Evolutionary conservation across 2,888 invertebrate genomes (phyloP), one percentile per base, ranked within the genome.

Genomic region (Galeopsomyia nigrocyanea): DNA sequence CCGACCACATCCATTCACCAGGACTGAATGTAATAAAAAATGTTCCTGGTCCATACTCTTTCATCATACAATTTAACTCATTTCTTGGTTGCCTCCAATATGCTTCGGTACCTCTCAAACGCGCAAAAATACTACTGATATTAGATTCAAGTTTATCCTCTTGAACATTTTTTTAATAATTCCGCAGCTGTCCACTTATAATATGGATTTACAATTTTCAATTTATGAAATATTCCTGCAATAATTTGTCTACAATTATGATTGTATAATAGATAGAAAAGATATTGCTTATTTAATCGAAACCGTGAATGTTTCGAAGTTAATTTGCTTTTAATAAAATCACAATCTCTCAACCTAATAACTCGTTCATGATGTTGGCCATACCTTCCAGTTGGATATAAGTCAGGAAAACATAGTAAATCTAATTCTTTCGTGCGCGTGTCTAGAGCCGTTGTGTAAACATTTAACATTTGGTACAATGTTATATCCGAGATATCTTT

Each of bases 21-120:
- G 80, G 80, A 71, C 80, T 79, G 3, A 80, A 19, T 2, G 77
- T 80, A 7, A 79, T 62, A 58, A 80, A 80, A 75, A 76, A 80
- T 10, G 80, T 80, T 10, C 77, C 78, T 17, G 79, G 76, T 22
- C 79, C 80, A 71, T 81, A 80, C 67, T 79, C 22, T 10, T 70
- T 57, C 5, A 71, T 64, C 80, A 80, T 78, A 62, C 79, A 80
- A 5, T 26, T 31, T 51, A 78, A 62, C 50, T 79, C 67, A 66
- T 65, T 76, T 50, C 71, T 73, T 49, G 73, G 73, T 71, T 62
- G 77, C 58, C 51, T 55, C 77, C 78, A 76, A 71, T 75, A 78
- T 63, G 76, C 75, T 22, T 75, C 53, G 9, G 78, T 78, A 68
- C 78, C 78, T 49, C 77, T 68, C 53, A 79, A 68, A 51, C 70